Conservation (phyloP, 1,140 invertebrate species). For the Oncopodura yosiiana region DNA sequence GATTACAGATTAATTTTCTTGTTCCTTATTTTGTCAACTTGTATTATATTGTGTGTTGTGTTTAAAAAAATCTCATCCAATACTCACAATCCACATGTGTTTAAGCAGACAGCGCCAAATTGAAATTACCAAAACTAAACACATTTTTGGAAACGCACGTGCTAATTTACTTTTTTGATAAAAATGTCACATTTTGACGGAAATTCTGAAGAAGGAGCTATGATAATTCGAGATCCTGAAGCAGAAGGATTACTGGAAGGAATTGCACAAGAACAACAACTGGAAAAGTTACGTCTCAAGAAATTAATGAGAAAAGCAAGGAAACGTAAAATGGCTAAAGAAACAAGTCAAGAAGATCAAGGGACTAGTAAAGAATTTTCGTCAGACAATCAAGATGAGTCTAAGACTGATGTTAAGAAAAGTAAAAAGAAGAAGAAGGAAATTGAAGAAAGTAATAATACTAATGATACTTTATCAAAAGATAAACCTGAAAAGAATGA, state of each 20-base stretch:
- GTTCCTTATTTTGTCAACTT: no score
- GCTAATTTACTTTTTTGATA: neutral
- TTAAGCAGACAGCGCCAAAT: no score
- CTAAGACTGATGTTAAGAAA: neutral
- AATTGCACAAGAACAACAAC: conserved; percentile 1
- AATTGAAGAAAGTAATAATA: neutral
- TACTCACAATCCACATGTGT: no score
- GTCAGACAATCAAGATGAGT: neutral
- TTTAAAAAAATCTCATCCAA: no score
- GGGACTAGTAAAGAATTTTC: no score
- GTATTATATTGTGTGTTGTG: no score
- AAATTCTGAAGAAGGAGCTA: conserved; percentile 1
- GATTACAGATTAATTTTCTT: no score
- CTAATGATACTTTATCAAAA: no score
- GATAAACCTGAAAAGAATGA: no score
- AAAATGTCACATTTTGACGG: neutral
- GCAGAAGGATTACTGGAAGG: conserved; percentile 5
- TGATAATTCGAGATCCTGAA: no score
- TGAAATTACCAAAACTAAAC: no score
- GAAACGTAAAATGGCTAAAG: conserved; percentile 9
- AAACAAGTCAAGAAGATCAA: neutral
- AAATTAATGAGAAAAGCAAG: conserved; percentile 24
- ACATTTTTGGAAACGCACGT: no score
- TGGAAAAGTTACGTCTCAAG: conserved; percentile 19
- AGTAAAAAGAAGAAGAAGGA: conserved; percentile 7